These are phyloP conservation scores for Ailuropoda melanoleuca DNA, from an alignment of 2,113 vertebrate species.

Conservation along the genomic window DNA sequence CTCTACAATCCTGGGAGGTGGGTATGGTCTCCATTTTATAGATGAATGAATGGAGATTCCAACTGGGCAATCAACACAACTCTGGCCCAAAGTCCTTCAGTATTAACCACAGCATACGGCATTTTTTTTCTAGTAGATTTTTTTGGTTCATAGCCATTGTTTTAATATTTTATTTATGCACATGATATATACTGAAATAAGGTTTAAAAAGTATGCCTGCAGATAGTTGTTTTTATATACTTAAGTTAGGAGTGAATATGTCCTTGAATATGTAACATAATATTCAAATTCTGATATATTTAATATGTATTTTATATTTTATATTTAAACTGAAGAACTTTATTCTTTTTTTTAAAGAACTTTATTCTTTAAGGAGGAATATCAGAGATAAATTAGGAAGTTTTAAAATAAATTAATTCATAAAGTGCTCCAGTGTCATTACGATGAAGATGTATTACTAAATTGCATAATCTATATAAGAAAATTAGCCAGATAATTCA, in stretches of 20 bases:
- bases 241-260: background rate
- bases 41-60: background rate
- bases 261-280: background rate
- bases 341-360: background rate
- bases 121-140: background rate
- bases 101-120: background rate
- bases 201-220: background rate
- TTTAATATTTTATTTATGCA: slow-evolving; percentile 18
- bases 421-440: background rate
- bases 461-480: background rate
- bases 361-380: slow-evolving; percentile 18
- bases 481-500: slow-evolving; percentile 19
- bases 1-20: background rate
- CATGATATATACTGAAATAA: background rate
- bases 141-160: background rate
- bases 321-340: background rate
- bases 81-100: background rate
- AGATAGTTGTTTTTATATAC: background rate
- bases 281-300: background rate
- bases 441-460: background rate
- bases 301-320: slow-evolving; percentile 11
- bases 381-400: background rate
- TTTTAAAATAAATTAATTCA: slow-evolving; percentile 27
- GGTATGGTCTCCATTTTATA: background rate
- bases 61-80: background rate